Base-by-base conservation (phyloP, 2,113 vertebrate genomes). In the Tetrax tetrax region DNA sequence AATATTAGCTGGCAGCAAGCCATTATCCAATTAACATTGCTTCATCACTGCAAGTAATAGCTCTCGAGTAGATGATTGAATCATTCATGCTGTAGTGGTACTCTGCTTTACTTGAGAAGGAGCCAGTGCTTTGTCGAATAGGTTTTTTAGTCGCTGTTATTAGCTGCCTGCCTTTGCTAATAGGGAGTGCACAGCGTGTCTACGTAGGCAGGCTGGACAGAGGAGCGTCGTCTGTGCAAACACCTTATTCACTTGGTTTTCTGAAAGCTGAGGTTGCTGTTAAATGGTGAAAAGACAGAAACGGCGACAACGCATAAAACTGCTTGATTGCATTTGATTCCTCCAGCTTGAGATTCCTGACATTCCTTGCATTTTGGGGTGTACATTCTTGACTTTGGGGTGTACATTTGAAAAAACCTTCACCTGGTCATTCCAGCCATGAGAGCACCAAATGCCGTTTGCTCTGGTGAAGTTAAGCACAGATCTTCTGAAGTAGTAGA, bases 1-100 rank as follows among this genome's bases (percentile, higher is more conserved):
- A 98, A 95, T 98, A 97, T 85, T 97, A 98, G 96, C 95, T 98
- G 98, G 98, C 98, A 98, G 86, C 82, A 79, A 84, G 98, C 97
- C 90, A 95, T 96, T 97, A 98, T 97, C 98, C 98, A 98, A 99
- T 99, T 99, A 99, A 98, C 98, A 97, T 98, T 97, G 98, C 98
- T 98, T 98, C 98, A 92, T 95, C 71, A 7, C 95, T 93, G 92
- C 97, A 94, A 97, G 97, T 97, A 98, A 97, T 98, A 98, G 96
- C 98, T 97, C 98, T 97, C 77, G 76, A 95, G 96, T 96, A 97
- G 89, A 96, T 97, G 97, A 98, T 97, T 98, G 98, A 98, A 96
- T 97, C 98, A 97, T 97, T 98, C 97, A 48, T 96, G 94, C 90
- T 97, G 94, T 93, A 97, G 95, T 97, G 94, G 96, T 96, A 85